A percentile compares a stretch with the other conserved stretches of the same genome.
phyloP scores from a whole-genome alignment of 2,113 vertebrate species.

The Phalacrocorax pelagicus region DNA sequence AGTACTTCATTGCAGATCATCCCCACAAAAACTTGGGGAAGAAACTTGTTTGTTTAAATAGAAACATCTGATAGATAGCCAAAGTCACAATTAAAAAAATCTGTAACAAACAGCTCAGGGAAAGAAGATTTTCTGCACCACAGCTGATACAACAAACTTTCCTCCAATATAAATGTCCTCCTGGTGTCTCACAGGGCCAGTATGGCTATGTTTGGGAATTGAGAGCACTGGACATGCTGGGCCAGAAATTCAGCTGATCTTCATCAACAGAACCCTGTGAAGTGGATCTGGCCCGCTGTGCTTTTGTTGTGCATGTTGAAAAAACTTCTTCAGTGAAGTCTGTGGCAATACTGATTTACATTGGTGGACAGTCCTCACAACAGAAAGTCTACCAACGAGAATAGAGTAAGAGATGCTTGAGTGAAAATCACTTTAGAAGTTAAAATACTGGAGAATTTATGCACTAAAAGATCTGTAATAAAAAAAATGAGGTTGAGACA shows the following conservation, averaged over 20 bases:
- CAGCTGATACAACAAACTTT: slow-evolving; percentile 13
- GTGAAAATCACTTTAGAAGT: neutral
- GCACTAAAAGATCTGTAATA: neutral
- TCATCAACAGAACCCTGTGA: neutral
- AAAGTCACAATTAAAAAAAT: neutral
- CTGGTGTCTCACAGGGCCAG: neutral
- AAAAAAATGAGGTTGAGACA: neutral
- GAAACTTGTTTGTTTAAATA: neutral
- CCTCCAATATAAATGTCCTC: neutral
- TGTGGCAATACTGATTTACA: neutral
- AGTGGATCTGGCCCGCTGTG: neutral
- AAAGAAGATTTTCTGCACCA: neutral
- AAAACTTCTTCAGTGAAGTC: neutral
- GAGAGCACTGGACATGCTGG: neutral
- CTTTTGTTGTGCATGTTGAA: neutral
- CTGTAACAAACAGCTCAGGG: neutral
- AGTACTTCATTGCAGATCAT: neutral
- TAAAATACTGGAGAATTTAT: neutral
- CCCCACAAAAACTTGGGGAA: neutral
- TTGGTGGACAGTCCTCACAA: neutral
- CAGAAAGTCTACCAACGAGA: neutral
- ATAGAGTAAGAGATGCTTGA: neutral
- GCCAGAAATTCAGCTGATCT: neutral
- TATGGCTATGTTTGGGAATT: neutral
- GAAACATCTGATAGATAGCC: neutral